Base-by-base conservation (phyloP, 2,797 vertebrate genomes). In the Salarias fasciatus region DNA sequence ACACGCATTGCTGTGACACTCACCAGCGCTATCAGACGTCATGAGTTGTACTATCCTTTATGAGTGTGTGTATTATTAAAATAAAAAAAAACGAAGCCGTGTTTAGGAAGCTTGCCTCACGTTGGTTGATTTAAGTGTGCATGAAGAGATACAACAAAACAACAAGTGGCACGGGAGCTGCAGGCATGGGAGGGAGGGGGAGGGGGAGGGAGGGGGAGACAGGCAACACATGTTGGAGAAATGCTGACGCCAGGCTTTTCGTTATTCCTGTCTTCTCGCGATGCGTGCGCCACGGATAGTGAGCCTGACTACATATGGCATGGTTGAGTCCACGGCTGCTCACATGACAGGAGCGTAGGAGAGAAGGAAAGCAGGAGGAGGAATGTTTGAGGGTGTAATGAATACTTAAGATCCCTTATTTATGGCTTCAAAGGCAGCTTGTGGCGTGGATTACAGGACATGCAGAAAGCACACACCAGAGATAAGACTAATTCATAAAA, bases 271-370 rank as follows among this genome's bases (percentile, higher is more conserved):
- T 75, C 58, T 73, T 83, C 64, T 78, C 62, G 69, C 72, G 40
- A 64, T 71, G 36, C 8, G 53, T 63, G 45, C 1, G 10, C 37
- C 2, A 63, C 44, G 4, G 64, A 13, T 10, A 69, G 53, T 53
- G 60, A 69, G 73, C 68, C 69, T 86, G 79, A 86, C 88, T 88
- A 86, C 91, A 92, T 91, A 92, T 88, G 85, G 88, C 83, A 62
- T 77, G 88, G 80, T 63, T 43, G 47, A 56, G 69, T 67, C 64
- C 33, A 40, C 1, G 36, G 43, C 12, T 12, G 54, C 56, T 84
- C 88, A 91, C 71, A 72, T 91, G 88, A 63, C 72, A 4, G 12
- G 41, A 12, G 47, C 35, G 58, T 50, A 62, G 60, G 57, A 63
- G 52, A 64, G 56, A 68, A 11, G 28, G 57, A 56, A 18, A 53